phyloP scores from a whole-genome alignment of 2,888 invertebrate genomes.

The Pyrrhia umbra region DNA sequence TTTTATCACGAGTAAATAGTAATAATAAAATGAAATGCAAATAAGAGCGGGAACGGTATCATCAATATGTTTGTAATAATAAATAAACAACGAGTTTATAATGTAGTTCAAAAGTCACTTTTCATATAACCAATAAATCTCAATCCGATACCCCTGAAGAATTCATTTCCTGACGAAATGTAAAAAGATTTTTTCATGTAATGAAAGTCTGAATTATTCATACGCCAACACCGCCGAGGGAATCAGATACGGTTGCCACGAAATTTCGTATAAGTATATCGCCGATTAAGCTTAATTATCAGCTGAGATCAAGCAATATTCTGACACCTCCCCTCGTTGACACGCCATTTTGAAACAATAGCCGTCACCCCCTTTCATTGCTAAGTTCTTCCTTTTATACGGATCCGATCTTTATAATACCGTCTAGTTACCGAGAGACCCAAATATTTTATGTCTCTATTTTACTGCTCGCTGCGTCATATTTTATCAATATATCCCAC shows the following conservation, averaged over 20 bases:
- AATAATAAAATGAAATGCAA: background rate
- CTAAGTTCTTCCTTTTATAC: constrained; percentile 28
- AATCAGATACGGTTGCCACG: constrained; percentile 51
- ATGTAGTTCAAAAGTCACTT: constrained; percentile 21
- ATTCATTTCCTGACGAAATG: constrained; percentile 65
- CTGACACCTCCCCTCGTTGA: constrained; percentile 41
- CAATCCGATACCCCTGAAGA: constrained; percentile 54
- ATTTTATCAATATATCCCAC: constrained; percentile 61
- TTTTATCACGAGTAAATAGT: background rate
- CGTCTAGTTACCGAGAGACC: constrained; percentile 42
- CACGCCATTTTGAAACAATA: constrained; percentile 29
- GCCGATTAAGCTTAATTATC: constrained; percentile 57
- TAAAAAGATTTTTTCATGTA: constrained; percentile 58
- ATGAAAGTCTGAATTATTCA: constrained; percentile 71
- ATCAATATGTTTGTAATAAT: background rate
- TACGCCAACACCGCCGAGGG: constrained; percentile 52
- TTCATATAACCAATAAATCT: constrained; percentile 59
- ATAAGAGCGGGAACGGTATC: background rate
- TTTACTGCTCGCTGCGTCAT: constrained; percentile 55
- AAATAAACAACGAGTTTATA: constrained; percentile 5
- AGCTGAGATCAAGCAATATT: constrained; percentile 39
- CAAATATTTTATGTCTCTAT: constrained; percentile 60
- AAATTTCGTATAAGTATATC: constrained; percentile 53
- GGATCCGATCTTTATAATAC: constrained; percentile 37
- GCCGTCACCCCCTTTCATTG: constrained; percentile 1